Percentiles rank a stretch among this genome's conserved stretches.
Conservation (phyloP, 64 coral and sea anemone genomes). For the Astreopora myriophthalma region DNA sequence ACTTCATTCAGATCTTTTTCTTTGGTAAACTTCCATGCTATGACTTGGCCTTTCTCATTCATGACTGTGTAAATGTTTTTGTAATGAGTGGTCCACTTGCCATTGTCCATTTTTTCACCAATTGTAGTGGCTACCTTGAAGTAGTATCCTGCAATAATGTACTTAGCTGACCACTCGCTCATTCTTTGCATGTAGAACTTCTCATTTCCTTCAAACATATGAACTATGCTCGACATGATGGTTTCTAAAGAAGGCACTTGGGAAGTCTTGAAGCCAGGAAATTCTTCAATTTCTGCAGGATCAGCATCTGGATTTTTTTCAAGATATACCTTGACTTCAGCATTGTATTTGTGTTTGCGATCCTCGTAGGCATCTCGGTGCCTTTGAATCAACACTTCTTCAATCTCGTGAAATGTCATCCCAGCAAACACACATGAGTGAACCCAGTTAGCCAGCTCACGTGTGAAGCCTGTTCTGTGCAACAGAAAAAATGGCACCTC, state of each 20-base stretch:
- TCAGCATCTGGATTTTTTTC: constrained; percentile 5
- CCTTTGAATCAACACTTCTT: constrained; percentile 53
- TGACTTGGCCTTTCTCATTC: constrained; percentile 77
- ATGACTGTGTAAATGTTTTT: constrained; percentile 59
- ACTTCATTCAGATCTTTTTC: constrained; percentile 26
- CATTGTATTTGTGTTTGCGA: constrained; percentile 53
- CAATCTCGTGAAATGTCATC: constrained; percentile 48
- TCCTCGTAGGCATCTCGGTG: constrained; percentile 43
- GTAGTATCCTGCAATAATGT: constrained; percentile 56
- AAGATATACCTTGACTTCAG: constrained; percentile 23
- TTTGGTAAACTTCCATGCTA: constrained; percentile 68
- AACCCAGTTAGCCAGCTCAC: constrained; percentile 51
- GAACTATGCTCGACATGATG: constrained; percentile 46
- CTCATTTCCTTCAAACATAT: constrained; percentile 53
- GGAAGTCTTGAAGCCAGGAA: constrained; percentile 64
- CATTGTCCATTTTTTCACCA: background rate
- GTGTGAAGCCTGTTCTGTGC: constrained; percentile 68
- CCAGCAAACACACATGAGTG: constrained; percentile 49
- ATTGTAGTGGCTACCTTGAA: constrained; percentile 62
- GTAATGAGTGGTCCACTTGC: constrained; percentile 49
- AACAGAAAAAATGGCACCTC: constrained; percentile 67
- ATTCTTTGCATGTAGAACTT: constrained; percentile 59
- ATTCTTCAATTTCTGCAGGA: background rate
- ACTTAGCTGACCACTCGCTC: constrained; percentile 63
- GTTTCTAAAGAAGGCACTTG: constrained; percentile 69